Conservation (phyloP, 2,888 invertebrate genomes). For the Netelia fuscicornis region DNA sequence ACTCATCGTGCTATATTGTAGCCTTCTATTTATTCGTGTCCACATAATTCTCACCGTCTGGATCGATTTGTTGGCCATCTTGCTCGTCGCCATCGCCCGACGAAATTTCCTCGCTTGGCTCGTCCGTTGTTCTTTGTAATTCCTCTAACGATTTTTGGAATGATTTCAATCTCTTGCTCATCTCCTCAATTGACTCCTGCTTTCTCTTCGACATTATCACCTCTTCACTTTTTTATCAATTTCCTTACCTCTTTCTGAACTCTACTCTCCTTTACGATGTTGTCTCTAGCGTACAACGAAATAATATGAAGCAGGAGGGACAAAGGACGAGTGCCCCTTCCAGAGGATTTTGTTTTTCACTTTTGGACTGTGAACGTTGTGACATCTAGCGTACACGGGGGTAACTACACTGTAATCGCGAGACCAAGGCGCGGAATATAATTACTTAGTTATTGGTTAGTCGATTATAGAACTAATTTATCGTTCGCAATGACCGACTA, state of each 20-base stretch:
- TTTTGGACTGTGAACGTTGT: slow-evolving; percentile 19
- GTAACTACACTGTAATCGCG: slow-evolving; percentile 17
- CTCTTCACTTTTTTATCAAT: neutral
- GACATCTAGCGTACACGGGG: slow-evolving; percentile 37
- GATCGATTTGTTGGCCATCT: slow-evolving; percentile 8
- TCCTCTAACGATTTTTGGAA: neutral
- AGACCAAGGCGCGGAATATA: slow-evolving; percentile 11
- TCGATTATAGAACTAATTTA: too few species aligned
- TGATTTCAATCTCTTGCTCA: slow-evolving; percentile 1
- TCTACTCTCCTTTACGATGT: neutral
- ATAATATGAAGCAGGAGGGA: slow-evolving; percentile 12
- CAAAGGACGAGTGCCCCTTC: neutral
- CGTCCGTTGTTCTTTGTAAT: too few species aligned
- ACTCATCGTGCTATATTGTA: neutral
- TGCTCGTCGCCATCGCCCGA: slow-evolving; percentile 5
- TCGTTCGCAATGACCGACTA: too few species aligned
- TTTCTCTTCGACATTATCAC: neutral
- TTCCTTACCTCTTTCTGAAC: neutral
- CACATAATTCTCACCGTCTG: neutral
- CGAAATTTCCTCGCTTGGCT: neutral
- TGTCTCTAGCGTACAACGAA: slow-evolving; percentile 18
- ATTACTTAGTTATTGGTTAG: neutral
- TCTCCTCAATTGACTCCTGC: neutral
- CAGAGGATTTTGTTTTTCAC: neutral
- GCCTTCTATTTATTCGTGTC: neutral